Base-by-base conservation (phyloP, 2,888 invertebrate genomes). In the Lasioglossum marginatum region DNA sequence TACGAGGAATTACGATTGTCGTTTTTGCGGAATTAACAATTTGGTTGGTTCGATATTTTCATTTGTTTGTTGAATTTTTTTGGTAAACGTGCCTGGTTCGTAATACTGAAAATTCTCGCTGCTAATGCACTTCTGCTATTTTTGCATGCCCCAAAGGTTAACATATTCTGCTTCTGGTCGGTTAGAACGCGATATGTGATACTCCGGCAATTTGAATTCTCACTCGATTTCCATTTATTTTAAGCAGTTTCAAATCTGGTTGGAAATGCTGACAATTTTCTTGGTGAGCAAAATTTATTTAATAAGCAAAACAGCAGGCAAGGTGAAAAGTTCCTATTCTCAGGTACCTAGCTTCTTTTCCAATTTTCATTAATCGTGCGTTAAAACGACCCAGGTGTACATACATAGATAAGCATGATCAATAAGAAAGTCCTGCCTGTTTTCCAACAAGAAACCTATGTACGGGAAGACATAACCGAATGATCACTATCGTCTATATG, bases 131-230 rank as follows among this genome's bases (percentile, higher is more conserved):
- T 79, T 57, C 63, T 76, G 77, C 83, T 85, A 83, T 83, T 83
- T 83, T 83, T 83, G 57, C 71, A 83, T 63, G 34, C 68, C 71
- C 16, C n/a, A 83, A 85, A 85, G 80, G 85, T 83, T 85, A 85
- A 85, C 74, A 80, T 83, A 83, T 83, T 85, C 83, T 76, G 79
- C 68, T 72, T 37, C 23, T 48, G 57, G 45, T 71, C 45, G 34
- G 31, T 57, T 60, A 48, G 70, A 77, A 45, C 85, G 31, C 66
- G 79, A 77, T 80, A 83, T 45, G 68, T 48, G 74, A 63, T 82
- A 78, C 43, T 40, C 72, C 60, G 34, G 43, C 40, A 77, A 68
- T 52, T 48, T 52, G 74, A 74, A 31, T 74, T 31, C 76, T 31
- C 19, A 52, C 34, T 27, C 16, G 52, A 71, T 63, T 63, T 75